Evolutionary conservation across 2,113 vertebrate species (phyloP), one percentile per base, ranked within the genome.

Genomic region (Chaetodon auriga): DNA sequence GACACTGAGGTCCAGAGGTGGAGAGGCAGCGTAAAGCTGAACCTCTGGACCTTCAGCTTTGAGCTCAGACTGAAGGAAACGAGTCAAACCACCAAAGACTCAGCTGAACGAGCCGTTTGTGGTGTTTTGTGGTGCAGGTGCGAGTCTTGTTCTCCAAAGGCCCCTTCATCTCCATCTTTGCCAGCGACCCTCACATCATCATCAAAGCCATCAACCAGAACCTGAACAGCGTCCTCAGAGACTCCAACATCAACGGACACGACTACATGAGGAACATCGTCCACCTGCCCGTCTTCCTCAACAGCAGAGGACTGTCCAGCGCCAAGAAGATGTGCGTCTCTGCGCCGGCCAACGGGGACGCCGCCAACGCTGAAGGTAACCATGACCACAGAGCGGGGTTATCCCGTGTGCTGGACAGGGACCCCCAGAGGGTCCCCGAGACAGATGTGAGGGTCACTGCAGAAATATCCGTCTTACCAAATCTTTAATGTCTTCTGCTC

Each of bases 161-260:
- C 2, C 97, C 98, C 0, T 99, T 99, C 93, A 99, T 99, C 92
- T 97, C 98, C 71, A 96, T 99, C 93, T 99, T 99, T 76, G 98
- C 98, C 73, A 99, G 97, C 82, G 98, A 99, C 80, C 98, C 98
- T 0, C 98, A 99, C 87, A 99, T 99, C 85, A 99, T 99, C 81
- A 99, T 99, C 87, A 99, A 99, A 86, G 98, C 98, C 54, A 99
- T 99, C 89, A 99, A 99, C 93, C 98, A 99, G 95, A 99, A 98
- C 94, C 97, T 99, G 64, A 99, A 96, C 92, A 97, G 97, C 7
- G 98, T 99, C 75, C 95, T 99, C 0, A 92, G 98, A 0, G 98
- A 99, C 87, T 99, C 98, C 58, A 99, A 99, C 92, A 99, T 99
- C 89, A 99, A 99, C 3, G 98, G 98, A 1, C 98, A 99, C 0